A percentile compares a stretch with the other conserved stretches of the same genome.
These are phyloP conservation scores for Nymphalis polychloros DNA, from an alignment of 2,888 invertebrate genomes.

Conservation along the genomic window DNA sequence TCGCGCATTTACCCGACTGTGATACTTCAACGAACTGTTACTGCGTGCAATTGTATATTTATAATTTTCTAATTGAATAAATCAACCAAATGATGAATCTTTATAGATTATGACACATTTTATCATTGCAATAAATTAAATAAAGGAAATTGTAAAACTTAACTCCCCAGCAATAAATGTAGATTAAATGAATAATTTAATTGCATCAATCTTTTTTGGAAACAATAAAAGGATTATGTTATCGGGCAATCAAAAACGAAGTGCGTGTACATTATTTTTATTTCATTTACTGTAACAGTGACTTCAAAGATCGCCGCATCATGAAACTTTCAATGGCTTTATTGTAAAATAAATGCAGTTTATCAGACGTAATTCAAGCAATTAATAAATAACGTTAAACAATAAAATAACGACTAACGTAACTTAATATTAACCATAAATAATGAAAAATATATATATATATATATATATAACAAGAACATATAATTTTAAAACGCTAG, in stretches of 20 bases:
- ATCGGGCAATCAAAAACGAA: constrained; percentile 25
- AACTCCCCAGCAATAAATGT: neutral
- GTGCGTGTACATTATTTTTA: constrained; percentile 12
- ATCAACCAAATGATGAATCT: neutral
- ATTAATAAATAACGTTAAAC: neutral
- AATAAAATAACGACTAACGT: neutral
- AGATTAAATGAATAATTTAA: constrained; percentile 6
- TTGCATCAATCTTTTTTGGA: constrained; percentile 18
- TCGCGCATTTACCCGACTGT: too few relatives aligned
- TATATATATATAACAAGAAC: too few relatives aligned
- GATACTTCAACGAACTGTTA: neutral
- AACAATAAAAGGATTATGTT: constrained; percentile 20
- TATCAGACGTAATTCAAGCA: neutral
- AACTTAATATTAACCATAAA: too few relatives aligned
- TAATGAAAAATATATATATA: too few relatives aligned
- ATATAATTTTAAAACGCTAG: too few relatives aligned
- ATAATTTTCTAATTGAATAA: neutral
- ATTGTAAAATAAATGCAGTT: neutral
- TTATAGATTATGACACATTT: neutral
- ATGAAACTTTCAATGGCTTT: neutral
- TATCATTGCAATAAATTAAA: constrained; percentile 6
- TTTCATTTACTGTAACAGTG: neutral
- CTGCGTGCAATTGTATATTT: neutral
- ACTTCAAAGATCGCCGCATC: constrained; percentile 3
- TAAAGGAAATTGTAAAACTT: neutral